Base-by-base conservation (phyloP, 2,888 invertebrate species). In the Herminia tarsipennalis region DNA sequence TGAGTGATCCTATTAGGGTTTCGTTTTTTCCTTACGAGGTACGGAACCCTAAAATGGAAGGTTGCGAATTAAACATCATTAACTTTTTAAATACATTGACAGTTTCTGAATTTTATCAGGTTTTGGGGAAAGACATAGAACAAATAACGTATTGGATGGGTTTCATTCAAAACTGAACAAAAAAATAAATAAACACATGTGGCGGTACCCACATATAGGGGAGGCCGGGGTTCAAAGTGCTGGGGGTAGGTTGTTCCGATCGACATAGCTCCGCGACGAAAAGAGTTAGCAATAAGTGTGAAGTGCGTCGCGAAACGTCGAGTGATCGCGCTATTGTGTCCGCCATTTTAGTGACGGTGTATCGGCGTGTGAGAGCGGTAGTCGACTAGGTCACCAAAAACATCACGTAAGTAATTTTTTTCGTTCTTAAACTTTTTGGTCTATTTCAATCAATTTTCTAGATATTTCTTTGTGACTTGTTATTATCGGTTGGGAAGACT, bases 351-450 rank as follows among this genome's bases (percentile, higher is more conserved):
- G 17, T 17, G 5, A 21, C 33, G n/a, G 13, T n/a, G 9, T 5
- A 17, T 5, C 16, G 30, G 9, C 30, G 18, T 10, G n/a, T 5
- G 14, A 6, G 10, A 18, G 5, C 5, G 5, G 18, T 5, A 30
- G 18, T n/a, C 18, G 12, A 5, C 5, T 18, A 12, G 2, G 18
- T 18, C 10, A 16, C 18, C 6, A 3, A 4, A 22, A 22, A 2
- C 1, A 5, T 21, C 21, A 33, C 21, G 33, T 33, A 33, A 33
- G 33, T 33, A 33, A 20, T 21, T 21, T 5, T 33, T 33, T 33
- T 33, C 21, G 33, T 33, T 1, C 4, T 21, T 21, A 13, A 3
- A 0, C 2, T 33, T 33, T 33, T 33, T 33, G 8, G 33, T 33
- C 33, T 33, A 13, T 21, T 8, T 33, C 21, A 21, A 3, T 20